Conservation (phyloP, 2,113 vertebrate species). For the Pituophis catenifer region DNA sequence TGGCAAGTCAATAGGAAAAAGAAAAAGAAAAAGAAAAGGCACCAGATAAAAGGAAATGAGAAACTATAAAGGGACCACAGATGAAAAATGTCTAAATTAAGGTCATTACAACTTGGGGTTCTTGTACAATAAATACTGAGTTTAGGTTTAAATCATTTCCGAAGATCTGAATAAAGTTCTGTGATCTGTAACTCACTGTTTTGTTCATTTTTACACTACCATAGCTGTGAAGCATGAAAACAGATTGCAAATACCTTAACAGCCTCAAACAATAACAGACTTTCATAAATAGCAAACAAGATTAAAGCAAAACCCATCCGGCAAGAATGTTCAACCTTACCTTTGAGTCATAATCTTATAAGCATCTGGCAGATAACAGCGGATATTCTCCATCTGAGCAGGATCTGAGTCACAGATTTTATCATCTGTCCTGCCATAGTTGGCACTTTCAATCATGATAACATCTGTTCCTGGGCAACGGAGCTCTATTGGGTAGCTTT, state of each 20-base stretch:
- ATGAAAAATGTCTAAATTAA: not conserved
- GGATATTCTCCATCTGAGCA: conserved; percentile 98
- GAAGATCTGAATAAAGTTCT: not conserved
- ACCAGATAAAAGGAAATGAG: not conserved
- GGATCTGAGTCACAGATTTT: conserved; percentile 98
- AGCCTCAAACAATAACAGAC: conserved; percentile 43
- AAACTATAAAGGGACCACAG: not conserved
- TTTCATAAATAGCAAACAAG: not conserved
- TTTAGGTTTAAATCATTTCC: not conserved
- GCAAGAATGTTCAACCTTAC: conserved; percentile 65
- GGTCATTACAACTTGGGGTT: not conserved
- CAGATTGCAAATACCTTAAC: conserved; percentile 20
- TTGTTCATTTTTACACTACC: not conserved
- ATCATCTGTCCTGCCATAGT: conserved; percentile 96
- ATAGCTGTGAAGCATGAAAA: not conserved
- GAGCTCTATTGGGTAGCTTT: conserved; percentile 97
- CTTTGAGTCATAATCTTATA: conserved; percentile 99
- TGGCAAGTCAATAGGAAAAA: not conserved
- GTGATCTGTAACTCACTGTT: not conserved
- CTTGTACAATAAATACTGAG: not conserved
- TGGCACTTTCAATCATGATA: conserved; percentile 99
- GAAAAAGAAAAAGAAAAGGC: not conserved
- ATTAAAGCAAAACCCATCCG: conserved; percentile 40
- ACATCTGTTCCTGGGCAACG: conserved; percentile 97
- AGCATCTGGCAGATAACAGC: conserved; percentile 96